Base-by-base conservation (phyloP, 2,888 invertebrate species). In the Caenorhabditis afra region DNA sequence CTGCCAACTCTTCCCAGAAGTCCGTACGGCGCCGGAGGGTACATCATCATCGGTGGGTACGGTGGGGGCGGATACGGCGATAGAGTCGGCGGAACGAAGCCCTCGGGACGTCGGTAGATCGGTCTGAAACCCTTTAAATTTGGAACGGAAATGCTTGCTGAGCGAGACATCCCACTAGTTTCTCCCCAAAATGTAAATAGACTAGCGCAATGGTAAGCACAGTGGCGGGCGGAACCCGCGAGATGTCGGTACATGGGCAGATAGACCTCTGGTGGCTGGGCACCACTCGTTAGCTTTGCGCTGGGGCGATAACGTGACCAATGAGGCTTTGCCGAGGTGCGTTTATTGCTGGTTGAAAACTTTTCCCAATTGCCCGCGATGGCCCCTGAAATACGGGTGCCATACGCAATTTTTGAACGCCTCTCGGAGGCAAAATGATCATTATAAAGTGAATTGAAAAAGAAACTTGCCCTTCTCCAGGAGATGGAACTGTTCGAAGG, bases 301-400 rank as follows among this genome's bases (percentile, higher is more conserved):
- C 87, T 87, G 86, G 84, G 87, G 88, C 87, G 87, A 87, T 88
- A 88, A 87, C 88, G 88, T 88, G 87, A 88, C 86, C 88, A 86
- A 86, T 88, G 88, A 88, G 87, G 88, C 87, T 84, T 81, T 86
- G 86, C 87, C 87, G 88, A 88, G 88, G 85, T 88, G 88, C 88
- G 88, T 87, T 88, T 88, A 88, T 88, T 88, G 88, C 88, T 88
- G 88, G 88, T 88, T 88, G 88, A 88, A 88, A 88, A 88, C 88
- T 88, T 87, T 84, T 86, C 84, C 87, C 87, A 87, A 87, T 87
- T 87, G 83, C 87, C 87, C 87, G 87, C 87, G 81, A 73, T 81
- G 73, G 73, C 79, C 83, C 83, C 86, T 87, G 86, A 85, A 86
- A 86, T 70, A 86, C 53, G 86, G 82, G 86, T 83, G 75, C 64